Conservation (phyloP, 2,888 invertebrate genomes). For the Eledone cirrhosa region DNA sequence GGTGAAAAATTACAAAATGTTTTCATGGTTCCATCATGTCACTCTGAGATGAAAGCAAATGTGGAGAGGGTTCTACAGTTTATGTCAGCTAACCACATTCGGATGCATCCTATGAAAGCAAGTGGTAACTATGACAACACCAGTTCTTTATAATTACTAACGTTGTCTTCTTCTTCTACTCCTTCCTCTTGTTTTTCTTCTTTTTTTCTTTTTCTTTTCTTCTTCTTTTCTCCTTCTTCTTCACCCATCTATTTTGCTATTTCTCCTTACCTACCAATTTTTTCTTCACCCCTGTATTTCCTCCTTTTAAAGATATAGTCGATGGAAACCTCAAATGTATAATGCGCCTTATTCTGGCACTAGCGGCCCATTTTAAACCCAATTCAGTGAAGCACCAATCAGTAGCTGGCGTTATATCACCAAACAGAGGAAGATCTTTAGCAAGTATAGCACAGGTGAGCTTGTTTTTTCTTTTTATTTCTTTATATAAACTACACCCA, state of each 20-base stretch:
- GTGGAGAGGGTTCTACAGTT: constrained; percentile 66
- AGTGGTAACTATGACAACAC: constrained; percentile 47
- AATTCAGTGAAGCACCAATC: constrained; percentile 59
- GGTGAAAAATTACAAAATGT: constrained; percentile 63
- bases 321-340: constrained; percentile 68
- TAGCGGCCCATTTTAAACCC: constrained; percentile 69
- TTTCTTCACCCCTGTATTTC: background rate
- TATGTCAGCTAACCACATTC: constrained; percentile 65
- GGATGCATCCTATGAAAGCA: constrained; percentile 65
- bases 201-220: too few species aligned
- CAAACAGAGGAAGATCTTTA: constrained; percentile 11
- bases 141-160: too few species aligned
- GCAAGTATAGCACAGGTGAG: constrained; percentile 27
- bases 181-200: too few species aligned
- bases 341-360: constrained; percentile 68
- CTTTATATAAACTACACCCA: background rate
- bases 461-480: background rate
- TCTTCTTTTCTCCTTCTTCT: too few species aligned
- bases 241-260: too few species aligned
- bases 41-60: constrained; percentile 65
- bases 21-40: constrained; percentile 55
- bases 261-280: too few species aligned
- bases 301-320: constrained; percentile 62
- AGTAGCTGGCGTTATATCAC: constrained; percentile 17
- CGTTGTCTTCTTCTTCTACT: too few species aligned